Percentiles rank a stretch among this genome's conserved stretches.
These are phyloP conservation scores for Bambusicola thoracicus DNA, from an alignment of 2,113 vertebrate species.

Conservation along the genomic window DNA sequence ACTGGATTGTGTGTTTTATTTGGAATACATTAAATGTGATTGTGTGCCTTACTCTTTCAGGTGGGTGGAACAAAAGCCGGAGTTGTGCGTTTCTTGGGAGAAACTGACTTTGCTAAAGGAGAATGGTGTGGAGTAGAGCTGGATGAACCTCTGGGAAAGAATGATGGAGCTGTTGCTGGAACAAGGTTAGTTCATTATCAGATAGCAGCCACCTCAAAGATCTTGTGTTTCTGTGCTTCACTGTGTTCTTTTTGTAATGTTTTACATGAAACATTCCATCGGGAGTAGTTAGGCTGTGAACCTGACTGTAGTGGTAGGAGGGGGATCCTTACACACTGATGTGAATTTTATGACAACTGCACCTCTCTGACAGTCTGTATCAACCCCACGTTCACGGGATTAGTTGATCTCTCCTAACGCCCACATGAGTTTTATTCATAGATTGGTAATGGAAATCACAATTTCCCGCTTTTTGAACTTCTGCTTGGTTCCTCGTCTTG, in stretches of 20 bases:
- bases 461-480: neutral
- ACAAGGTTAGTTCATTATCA: constrained; percentile 82
- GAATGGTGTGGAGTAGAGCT: constrained; percentile 98
- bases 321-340: neutral
- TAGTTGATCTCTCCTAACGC: neutral
- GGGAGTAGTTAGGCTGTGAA: neutral
- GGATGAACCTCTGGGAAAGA: constrained; percentile 97
- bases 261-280: fast-evolving
- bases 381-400: neutral
- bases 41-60: constrained; percentile 61
- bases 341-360: neutral
- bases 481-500: neutral
- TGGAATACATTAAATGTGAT: neutral
- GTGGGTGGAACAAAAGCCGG: constrained; percentile 97
- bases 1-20: neutral
- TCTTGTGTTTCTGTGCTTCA: neutral
- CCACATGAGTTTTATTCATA: constrained; percentile 17
- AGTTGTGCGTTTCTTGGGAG: constrained; percentile 95
- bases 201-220: neutral
- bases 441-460: constrained; percentile 4
- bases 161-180: constrained; percentile 96
- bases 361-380: neutral
- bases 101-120: constrained; percentile 97
- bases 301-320: neutral
- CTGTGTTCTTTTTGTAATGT: neutral